Percentiles rank a stretch among this genome's conserved stretches.
phyloP scores from a whole-genome alignment of 2,888 invertebrate species.

The Sinopyrophorus schimmeli region DNA sequence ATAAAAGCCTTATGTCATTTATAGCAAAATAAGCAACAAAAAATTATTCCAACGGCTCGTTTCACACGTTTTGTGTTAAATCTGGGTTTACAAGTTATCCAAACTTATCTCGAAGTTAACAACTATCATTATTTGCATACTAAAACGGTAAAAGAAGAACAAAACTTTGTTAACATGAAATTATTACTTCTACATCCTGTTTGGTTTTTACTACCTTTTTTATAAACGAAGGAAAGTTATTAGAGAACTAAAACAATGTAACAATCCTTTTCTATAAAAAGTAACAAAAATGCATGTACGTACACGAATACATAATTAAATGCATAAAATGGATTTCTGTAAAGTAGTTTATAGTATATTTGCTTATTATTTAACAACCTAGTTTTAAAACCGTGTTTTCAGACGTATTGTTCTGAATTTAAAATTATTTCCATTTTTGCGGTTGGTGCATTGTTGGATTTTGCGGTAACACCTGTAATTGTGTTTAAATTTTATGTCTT shows the following conservation, averaged over 20 bases:
- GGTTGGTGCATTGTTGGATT: no score
- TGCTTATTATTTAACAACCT: conserved; percentile 7
- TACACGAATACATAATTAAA: conserved; percentile 15
- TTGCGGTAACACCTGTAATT: no score
- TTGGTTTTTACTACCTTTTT: conserved; percentile 6
- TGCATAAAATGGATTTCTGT: conserved; percentile 6
- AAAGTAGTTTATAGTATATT: conserved; percentile 6
- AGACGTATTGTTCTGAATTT: conserved; percentile 10
- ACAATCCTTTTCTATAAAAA: conserved; percentile 5
- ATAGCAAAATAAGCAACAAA: no score
- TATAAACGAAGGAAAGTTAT: conserved; percentile 10
- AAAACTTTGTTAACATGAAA: conserved; percentile 16
- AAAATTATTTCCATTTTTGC: conserved; percentile 6
- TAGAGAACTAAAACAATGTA: conserved; percentile 1
- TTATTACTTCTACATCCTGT: conserved; percentile 11
- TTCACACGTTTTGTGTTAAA: no score
- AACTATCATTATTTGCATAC: conserved; percentile 9
- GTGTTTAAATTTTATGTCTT: no score
- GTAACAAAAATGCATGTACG: conserved; percentile 7
- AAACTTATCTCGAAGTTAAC: no score
- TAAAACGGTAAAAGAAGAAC: conserved; percentile 16
- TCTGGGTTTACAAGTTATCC: background rate
- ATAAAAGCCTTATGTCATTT: no score
- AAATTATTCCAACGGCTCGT: no score
- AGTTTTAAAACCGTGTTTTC: conserved; percentile 14